These are phyloP conservation scores for Branchinecta sandiegonensis DNA, from an alignment of 2,888 invertebrate species.

Conservation along the genomic window DNA sequence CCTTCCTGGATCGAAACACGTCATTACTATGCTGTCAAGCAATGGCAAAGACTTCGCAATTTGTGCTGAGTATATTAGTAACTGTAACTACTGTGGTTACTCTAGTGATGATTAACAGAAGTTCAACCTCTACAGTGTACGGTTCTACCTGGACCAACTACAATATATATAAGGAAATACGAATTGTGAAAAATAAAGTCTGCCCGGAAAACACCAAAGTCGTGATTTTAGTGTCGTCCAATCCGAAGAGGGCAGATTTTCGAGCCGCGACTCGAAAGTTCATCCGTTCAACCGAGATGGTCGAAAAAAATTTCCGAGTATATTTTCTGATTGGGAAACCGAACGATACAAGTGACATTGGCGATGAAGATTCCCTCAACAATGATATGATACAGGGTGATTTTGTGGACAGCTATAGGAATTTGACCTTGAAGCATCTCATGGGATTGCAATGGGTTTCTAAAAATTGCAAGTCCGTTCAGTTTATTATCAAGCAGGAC, in stretches of 20 bases:
- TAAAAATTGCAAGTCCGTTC: slow-evolving; percentile 44
- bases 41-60: slow-evolving; percentile 21
- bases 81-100: not conserved
- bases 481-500: slow-evolving; percentile 61
- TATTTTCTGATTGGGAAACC: slow-evolving; percentile 53
- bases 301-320: slow-evolving; percentile 44
- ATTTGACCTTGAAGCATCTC: slow-evolving; percentile 64
- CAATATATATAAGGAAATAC: not conserved
- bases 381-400: slow-evolving; percentile 59
- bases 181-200: not conserved
- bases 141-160: too few relatives aligned
- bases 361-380: slow-evolving; percentile 47
- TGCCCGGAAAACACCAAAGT: slow-evolving; percentile 22
- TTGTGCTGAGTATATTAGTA: not conserved
- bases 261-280: slow-evolving; percentile 54
- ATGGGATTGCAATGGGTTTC: slow-evolving; percentile 65
- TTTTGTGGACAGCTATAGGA: slow-evolving; percentile 59
- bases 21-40: not conserved
- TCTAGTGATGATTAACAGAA: slow-evolving; percentile 1
- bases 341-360: slow-evolving; percentile 36
- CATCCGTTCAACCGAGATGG: slow-evolving; percentile 44
- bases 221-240: slow-evolving; percentile 52
- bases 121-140: too few relatives aligned
- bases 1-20: too few relatives aligned
- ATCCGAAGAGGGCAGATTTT: slow-evolving; percentile 53